Conservation (phyloP, 2,888 invertebrate genomes). For the Tetragonula carbonaria region DNA sequence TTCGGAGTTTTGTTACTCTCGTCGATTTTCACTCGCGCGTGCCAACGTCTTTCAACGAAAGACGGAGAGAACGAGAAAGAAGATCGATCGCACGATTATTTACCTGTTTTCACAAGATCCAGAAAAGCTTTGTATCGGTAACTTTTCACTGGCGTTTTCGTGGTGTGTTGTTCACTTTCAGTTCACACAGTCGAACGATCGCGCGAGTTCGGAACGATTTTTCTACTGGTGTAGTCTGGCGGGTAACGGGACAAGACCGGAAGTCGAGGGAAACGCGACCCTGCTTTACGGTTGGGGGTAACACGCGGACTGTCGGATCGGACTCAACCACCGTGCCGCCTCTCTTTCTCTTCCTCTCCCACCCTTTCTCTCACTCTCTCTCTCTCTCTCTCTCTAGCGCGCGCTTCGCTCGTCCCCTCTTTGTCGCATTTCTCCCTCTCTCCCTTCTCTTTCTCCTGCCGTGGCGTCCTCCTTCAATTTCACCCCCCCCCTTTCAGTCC, state of each 20-base stretch:
- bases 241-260: conserved; percentile 49
- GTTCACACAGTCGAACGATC: conserved; percentile 17
- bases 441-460: conserved; percentile 15
- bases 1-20: too few species aligned
- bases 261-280: conserved; percentile 63
- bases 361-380: conserved; percentile 25
- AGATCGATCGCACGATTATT: neutral
- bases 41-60: too few species aligned
- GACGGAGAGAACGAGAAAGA: neutral
- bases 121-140: neutral
- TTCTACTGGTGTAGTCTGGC: conserved; percentile 45
- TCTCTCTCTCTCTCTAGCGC: conserved; percentile 17
- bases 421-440: conserved; percentile 11
- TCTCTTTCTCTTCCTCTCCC: conserved; percentile 57
- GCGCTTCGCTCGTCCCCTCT: conserved; percentile 21
- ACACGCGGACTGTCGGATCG: conserved; percentile 78
- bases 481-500: neutral
- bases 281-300: conserved; percentile 72
- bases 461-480: conserved; percentile 20
- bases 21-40: too few species aligned
- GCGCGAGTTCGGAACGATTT: conserved; percentile 19
- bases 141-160: too few species aligned
- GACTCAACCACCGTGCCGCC: conserved; percentile 73
- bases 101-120: conserved; percentile 24
- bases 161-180: conserved; percentile 30